A percentile compares a stretch with the other conserved stretches of the same genome.
phyloP scores from a whole-genome alignment of 2,888 invertebrate species.

The Sminthurides aquaticus region DNA sequence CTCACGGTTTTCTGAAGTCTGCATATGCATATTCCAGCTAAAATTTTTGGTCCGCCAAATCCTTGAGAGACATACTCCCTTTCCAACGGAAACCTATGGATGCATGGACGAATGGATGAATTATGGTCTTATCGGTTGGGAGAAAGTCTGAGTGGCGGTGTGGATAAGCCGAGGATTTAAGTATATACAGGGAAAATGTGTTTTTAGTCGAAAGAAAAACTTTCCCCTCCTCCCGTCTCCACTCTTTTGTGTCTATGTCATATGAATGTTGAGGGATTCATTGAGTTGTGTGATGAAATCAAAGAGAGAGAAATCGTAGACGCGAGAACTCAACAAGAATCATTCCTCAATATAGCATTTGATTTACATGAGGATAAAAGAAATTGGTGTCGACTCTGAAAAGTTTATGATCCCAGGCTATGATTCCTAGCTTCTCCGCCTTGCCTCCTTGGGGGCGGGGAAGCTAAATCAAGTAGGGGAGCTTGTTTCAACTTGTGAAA shows the following conservation, averaged over 20 bases:
- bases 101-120: background rate
- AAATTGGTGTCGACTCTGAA: background rate
- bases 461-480: background rate
- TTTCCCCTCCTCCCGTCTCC: background rate
- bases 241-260: background rate
- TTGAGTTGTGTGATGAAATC: background rate
- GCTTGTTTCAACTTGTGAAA: background rate
- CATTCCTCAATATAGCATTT: background rate
- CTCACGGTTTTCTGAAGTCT: background rate
- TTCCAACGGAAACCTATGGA: too few species aligned
- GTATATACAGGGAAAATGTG: background rate
- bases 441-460: too few species aligned
- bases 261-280: background rate
- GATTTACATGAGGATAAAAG: constrained; percentile 5
- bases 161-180: background rate
- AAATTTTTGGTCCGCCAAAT: background rate
- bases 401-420: too few species aligned
- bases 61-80: too few species aligned
- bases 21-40: background rate
- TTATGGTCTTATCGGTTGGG: background rate
- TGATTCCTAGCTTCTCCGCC: too few species aligned
- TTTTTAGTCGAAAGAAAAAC: too few species aligned
- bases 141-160: background rate
- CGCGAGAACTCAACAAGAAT: background rate
- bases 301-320: background rate